These are phyloP conservation scores for Nothura maculosa DNA, from an alignment of 2,797 vertebrate species.

Conservation along the genomic window DNA sequence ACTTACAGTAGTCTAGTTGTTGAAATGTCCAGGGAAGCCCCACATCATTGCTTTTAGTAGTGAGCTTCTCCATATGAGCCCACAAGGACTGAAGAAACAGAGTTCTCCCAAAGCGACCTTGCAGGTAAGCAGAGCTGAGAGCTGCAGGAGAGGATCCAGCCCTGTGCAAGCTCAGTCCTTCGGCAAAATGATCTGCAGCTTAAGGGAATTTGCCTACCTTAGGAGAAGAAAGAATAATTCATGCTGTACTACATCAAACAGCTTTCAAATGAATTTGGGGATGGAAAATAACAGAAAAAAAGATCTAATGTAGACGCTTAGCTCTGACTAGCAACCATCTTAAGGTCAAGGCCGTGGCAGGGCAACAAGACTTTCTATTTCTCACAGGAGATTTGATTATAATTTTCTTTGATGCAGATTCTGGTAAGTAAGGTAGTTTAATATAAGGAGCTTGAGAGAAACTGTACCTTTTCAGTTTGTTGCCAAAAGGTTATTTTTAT, in stretches of 20 bases:
- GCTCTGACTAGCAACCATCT: not conserved
- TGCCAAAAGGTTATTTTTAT: not conserved
- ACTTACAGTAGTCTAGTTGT: not conserved
- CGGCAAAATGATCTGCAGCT: not conserved
- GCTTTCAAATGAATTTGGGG: not conserved
- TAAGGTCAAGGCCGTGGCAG: not conserved
- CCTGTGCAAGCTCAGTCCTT: not conserved
- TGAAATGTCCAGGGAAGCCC: not conserved
- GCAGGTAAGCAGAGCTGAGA: not conserved
- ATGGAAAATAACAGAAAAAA: not conserved
- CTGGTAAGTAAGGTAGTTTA: not conserved
- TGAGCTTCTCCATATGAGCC: not conserved
- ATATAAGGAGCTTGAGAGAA: not conserved
- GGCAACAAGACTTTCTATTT: not conserved
- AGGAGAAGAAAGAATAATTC: not conserved
- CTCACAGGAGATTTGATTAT: not conserved
- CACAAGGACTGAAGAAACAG: not conserved
- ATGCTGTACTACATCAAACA: not conserved
- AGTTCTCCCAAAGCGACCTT: not conserved
- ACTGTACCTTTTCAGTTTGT: not conserved
- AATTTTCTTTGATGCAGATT: not conserved
- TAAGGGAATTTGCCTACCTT: not conserved
- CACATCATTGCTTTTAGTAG: not conserved
- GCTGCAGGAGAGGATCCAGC: not conserved
- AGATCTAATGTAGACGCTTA: not conserved